Conservation (phyloP, 2,113 vertebrate genomes). For the Fukomys damarensis region DNA sequence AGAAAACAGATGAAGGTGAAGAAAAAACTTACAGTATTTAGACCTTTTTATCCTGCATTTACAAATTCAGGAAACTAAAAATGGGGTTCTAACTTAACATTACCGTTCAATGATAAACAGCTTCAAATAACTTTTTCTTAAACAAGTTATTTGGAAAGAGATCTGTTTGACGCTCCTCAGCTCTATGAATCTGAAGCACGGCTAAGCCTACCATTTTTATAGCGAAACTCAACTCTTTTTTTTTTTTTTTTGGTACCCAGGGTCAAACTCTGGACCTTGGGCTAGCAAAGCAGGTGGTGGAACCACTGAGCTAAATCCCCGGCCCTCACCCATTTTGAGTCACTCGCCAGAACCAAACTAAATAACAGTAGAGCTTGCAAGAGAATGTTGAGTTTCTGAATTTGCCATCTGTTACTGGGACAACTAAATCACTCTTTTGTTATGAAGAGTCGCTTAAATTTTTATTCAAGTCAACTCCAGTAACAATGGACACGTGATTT, state of each 20-base stretch:
- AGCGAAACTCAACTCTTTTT: no score
- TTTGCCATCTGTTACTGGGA: neutral
- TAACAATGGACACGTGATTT: neutral
- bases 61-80: constrained; percentile 28
- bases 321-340: neutral
- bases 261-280: no score
- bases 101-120: neutral
- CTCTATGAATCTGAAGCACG: neutral
- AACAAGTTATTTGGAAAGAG: constrained; percentile 6
- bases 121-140: constrained; percentile 23
- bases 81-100: neutral
- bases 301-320: no score
- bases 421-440: neutral
- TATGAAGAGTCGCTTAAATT: neutral
- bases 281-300: no score
- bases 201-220: neutral
- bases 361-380: neutral
- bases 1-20: constrained; percentile 42
- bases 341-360: neutral
- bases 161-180: neutral
- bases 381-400: neutral
- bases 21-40: neutral
- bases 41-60: neutral
- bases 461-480: neutral
- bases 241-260: no score